Base-by-base conservation (phyloP, 2,797 vertebrate species). In the Neoniphon sammara region DNA sequence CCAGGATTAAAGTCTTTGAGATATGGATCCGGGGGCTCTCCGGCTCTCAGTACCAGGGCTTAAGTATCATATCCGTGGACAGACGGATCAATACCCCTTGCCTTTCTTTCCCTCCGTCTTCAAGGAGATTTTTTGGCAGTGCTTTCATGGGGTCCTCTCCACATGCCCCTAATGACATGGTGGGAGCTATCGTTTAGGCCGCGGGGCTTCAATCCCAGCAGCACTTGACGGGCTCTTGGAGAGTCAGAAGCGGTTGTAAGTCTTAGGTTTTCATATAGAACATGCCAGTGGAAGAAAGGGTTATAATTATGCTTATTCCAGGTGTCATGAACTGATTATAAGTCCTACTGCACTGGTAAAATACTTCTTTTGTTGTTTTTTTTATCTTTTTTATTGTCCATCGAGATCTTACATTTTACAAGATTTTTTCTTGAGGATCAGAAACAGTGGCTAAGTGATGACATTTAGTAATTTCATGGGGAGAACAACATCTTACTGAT, bases 41-140 rank as follows among this genome's bases (percentile, higher is more conserved):
- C 88, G 89, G 92, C 95, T 96, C 96, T 97, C 93, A 94, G 94
- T 94, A 95, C 93, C 93, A 85, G 91, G 94, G 95, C 95, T 97
- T 96, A 96, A 96, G 95, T 96, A 97, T 96, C 96, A 95, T 94
- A 96, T 97, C 94, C 95, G 90, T 95, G 96, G 96, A 96, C 96
- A 98, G 96, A 96, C 95, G 93, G 96, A 98, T 98, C 97, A 94
- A 98, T 98, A 97, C 90, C 91, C 93, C 93, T 88, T 72, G 77
- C 86, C 78, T 91, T 95, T 96, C 96, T 96, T 95, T 95, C 87
- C 80, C 86, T 88, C 93, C 90, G 93, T 96, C 96, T 96, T 97
- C 95, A 96, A 96, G 96, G 95, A 96, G 95, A 97, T 95, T 96
- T 96, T 90, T 85, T 88, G 76, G 83, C 86, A 87, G 87, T 31